These are phyloP conservation scores for Struthidea cinerea DNA, from an alignment of 2,113 vertebrate species.

Conservation along the genomic window DNA sequence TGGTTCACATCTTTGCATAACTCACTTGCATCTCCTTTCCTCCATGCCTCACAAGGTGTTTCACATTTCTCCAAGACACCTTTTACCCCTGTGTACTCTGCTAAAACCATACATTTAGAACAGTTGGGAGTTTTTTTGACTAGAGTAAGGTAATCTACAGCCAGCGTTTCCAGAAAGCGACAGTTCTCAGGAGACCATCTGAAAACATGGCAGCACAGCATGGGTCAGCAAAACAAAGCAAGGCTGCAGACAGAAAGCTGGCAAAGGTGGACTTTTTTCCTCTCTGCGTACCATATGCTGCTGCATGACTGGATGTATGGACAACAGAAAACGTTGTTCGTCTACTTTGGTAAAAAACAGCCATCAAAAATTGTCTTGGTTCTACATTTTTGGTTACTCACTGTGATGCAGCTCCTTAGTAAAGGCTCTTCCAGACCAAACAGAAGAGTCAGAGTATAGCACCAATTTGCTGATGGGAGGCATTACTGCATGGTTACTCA, in stretches of 20 bases:
- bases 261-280: background rate
- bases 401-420: background rate
- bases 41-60: background rate
- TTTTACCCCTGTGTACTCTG: background rate
- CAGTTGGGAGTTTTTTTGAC: background rate
- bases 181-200: constrained; percentile 18
- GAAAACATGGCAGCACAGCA: background rate
- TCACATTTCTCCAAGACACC: background rate
- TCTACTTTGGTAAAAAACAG: background rate
- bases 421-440: background rate
- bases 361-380: background rate
- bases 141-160: background rate
- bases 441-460: background rate
- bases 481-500: background rate
- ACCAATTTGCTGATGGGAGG: background rate
- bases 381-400: background rate
- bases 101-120: background rate
- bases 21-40: background rate
- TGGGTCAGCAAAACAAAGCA: constrained; percentile 17
- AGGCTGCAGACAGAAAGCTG: constrained; percentile 33
- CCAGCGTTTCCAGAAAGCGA: constrained; percentile 16
- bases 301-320: background rate
- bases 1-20: background rate
- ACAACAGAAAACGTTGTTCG: background rate
- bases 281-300: constrained; percentile 23